Evolutionary conservation across 1,140 invertebrate genomes (phyloP), one percentile per base, ranked within the genome.

Genomic region (Bombyx mandarina): DNA sequence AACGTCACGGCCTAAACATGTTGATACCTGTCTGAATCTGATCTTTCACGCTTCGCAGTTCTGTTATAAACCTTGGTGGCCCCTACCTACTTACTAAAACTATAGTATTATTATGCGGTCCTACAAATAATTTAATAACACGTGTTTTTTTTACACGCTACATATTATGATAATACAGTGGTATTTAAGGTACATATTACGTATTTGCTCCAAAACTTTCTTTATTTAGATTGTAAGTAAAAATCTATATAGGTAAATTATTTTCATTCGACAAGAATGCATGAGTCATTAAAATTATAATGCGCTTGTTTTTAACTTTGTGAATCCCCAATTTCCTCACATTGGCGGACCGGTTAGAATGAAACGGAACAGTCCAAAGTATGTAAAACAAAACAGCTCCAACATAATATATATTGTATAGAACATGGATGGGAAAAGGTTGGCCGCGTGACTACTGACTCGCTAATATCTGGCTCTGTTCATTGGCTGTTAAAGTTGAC

Each of bases 381-480:
- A 58, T 6, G 12, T 18, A 18, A 35, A 35, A 3, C 48, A 59
- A 52, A 45, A 12, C n/a, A 42, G 60, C 56, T 10, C 46, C 18
- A 10, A n/a, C 7, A 54, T 45, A 12, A 52, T 71, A 67, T 62
- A 63, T 52, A 57, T 59, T 58, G 56, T 58, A 54, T 52, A 55
- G 58, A 54, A 52, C 26, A 35, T 35, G 35, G 53, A 61, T 48
- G 45, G 46, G 51, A 35, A 35, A 35, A 62, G 58, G 57, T 67
- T 66, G 61, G 71, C 77, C 83, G 82, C 78, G 82, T 87, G 82
- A 86, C 73, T 65, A 56, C 57, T 78, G 12, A 35, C 26, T 35
- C 26, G 2, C 26, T 35, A 35, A 3, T 35, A 35, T 35, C 67
- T 50, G 50, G 7, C 51, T 6, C 8, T 0, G 49, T 46, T n/a